A percentile compares a stretch with the other conserved stretches of the same genome.
Conservation (phyloP, 2,797 vertebrate genomes). For the Loris lydekkerianus region DNA sequence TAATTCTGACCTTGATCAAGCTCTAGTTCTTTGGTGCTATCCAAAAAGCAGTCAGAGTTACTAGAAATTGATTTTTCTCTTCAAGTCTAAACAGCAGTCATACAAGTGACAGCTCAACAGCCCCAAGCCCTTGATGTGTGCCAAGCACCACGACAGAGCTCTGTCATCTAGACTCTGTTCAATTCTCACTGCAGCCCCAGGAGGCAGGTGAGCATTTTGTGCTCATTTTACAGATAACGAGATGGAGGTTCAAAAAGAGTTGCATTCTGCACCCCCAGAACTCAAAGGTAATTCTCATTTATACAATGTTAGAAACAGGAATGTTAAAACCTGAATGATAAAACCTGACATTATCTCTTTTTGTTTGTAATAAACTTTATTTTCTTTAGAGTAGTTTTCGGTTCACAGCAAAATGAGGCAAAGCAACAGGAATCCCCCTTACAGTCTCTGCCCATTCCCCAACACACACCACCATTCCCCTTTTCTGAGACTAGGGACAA, state of each 20-base stretch:
- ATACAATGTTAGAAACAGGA: not conserved
- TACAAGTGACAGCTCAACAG: rapidly evolving
- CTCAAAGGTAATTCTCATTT: not conserved
- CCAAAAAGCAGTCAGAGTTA: not conserved
- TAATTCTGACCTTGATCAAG: not conserved
- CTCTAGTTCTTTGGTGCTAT: not conserved
- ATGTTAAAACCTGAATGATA: too few species aligned
- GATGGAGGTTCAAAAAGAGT: not conserved
- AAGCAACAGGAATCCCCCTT: not conserved
- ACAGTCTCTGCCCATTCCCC: rapidly evolving
- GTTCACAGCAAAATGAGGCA: not conserved
- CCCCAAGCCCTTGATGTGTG: rapidly evolving
- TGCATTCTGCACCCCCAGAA: not conserved
- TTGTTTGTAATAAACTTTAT: not conserved
- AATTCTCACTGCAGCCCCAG: not conserved
- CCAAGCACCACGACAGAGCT: rapidly evolving
- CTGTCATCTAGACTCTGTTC: rapidly evolving
- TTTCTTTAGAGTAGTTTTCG: not conserved
- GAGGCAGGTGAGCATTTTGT: not conserved
- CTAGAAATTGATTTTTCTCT: not conserved
- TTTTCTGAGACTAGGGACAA: not conserved
- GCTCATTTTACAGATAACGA: not conserved
- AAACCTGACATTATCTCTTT: not conserved
- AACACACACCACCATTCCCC: rapidly evolving
- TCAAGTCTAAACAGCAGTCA: not conserved